phyloP scores from a whole-genome alignment of 2,113 vertebrate genomes.

The Mastomys coucha region DNA sequence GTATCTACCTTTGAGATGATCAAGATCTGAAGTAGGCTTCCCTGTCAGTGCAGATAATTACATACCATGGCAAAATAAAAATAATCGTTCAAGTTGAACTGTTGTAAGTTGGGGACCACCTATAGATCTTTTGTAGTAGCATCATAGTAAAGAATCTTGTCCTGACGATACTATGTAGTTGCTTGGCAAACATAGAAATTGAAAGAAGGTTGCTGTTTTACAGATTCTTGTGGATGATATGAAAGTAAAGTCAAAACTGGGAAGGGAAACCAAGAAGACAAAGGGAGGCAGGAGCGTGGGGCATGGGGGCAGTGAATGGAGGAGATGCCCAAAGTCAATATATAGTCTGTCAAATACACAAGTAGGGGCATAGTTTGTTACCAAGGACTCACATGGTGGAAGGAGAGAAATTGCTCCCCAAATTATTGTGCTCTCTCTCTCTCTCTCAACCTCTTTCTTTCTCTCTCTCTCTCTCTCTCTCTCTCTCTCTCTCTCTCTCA shows the following conservation, averaged over 20 bases:
- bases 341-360: not conserved
- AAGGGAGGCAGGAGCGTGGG: not conserved
- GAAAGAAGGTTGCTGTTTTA: constrained; percentile 1
- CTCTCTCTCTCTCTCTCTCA: not conserved
- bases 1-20: not conserved
- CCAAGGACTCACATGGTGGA: not conserved
- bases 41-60: not conserved
- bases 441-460: too few species aligned
- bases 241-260: not conserved
- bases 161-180: not conserved
- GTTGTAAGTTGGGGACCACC: not conserved
- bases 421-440: not conserved
- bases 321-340: not conserved
- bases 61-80: not conserved
- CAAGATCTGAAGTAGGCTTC: not conserved
- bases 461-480: not conserved
- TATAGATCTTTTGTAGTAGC: not conserved
- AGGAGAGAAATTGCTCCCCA: not conserved
- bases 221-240: too few species aligned
- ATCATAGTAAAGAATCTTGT: not conserved
- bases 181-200: not conserved
- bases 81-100: not conserved
- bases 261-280: not conserved
- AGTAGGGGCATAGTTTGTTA: not conserved
- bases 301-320: too few species aligned